Base-by-base conservation (phyloP, 2,888 invertebrate genomes). In the Phortica okadai region DNA sequence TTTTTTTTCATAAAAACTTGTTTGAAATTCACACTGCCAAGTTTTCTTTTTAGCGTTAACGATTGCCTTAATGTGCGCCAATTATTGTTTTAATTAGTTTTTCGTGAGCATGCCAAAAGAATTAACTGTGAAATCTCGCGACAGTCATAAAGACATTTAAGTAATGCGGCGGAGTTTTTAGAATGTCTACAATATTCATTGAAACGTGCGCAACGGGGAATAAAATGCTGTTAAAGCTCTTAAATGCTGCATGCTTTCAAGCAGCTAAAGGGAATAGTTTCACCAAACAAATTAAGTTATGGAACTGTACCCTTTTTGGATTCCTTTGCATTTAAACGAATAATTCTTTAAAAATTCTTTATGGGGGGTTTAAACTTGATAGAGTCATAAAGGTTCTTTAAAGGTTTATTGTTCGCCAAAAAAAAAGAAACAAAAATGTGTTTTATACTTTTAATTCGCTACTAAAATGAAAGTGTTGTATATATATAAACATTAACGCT, bases 11-110 rank as follows among this genome's bases (percentile, higher is more conserved):
- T 11, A 11, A 3, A 50, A 14, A 50, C 50, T 50, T 50, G 8
- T 6, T 50, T 50, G 6, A 50, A 50, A 50, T 50, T 50, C 50
- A 2, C 8, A 6, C 8, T 2, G 6, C 50, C 6, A 11, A 50
- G 14, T 50, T 50, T 50, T 50, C 50, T 50, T 33, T 16, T 42
- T 41, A 14, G 33, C 33, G 11, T 66, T 56, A 72, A 72, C 21
- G 70, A 10, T 16, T 16, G 21, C 25, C 25, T 25, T 56, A 72
- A 72, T 72, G 70, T 11, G 33, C 33, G 54, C 16, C 70, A 56
- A 56, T 72, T 72, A 72, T 72, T 14, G 54, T 72, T 72, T 54
- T 72, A 72, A 72, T 72, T 56, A 72, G 11, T 72, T 54, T 56
- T 72, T 54, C 56, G 56, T 56, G 41, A 6, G 54, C n/a, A 50